Percentiles rank a stretch among this genome's conserved stretches.
phyloP scores from a whole-genome alignment of 35 echinoderm and acorn worm genomes.

The Hemicentrotus pulcherrimus region DNA sequence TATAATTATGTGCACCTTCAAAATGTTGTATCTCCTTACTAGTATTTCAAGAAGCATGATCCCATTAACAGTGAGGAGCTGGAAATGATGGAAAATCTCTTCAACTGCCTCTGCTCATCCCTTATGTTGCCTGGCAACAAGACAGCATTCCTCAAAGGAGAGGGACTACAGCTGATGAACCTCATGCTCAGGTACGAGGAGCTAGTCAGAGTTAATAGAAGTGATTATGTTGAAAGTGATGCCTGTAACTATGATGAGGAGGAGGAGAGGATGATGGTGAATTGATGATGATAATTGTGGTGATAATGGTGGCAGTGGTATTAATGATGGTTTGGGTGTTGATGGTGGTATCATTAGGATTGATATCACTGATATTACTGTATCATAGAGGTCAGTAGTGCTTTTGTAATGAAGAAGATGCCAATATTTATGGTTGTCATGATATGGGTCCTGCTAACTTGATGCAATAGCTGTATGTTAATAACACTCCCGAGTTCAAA shows the following conservation, averaged over 20 bases:
- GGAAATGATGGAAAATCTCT: slow-evolving; percentile 99
- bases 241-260: background rate
- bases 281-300: background rate
- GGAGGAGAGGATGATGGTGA: background rate
- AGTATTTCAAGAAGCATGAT: slow-evolving; percentile 96
- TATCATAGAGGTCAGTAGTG: too few relatives aligned
- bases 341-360: background rate
- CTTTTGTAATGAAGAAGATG: too few relatives aligned
- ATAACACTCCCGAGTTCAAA: too few relatives aligned
- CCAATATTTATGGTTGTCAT: too few relatives aligned
- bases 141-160: slow-evolving; percentile 80
- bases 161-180: slow-evolving; percentile 98
- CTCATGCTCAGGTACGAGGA: slow-evolving; percentile 89
- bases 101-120: slow-evolving; percentile 94
- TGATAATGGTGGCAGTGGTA: background rate
- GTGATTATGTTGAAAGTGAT: background rate
- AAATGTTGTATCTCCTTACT: background rate
- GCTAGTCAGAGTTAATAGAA: background rate
- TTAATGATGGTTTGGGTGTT: background rate
- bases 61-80: slow-evolving; percentile 85
- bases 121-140: slow-evolving; percentile 82
- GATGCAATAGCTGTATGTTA: too few relatives aligned
- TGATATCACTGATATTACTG: too few relatives aligned
- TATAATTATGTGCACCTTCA: background rate
- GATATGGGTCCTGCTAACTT: too few relatives aligned